Evolutionary conservation across 2,888 invertebrate genomes (phyloP).

Genomic region (Brenthis ino): DNA sequence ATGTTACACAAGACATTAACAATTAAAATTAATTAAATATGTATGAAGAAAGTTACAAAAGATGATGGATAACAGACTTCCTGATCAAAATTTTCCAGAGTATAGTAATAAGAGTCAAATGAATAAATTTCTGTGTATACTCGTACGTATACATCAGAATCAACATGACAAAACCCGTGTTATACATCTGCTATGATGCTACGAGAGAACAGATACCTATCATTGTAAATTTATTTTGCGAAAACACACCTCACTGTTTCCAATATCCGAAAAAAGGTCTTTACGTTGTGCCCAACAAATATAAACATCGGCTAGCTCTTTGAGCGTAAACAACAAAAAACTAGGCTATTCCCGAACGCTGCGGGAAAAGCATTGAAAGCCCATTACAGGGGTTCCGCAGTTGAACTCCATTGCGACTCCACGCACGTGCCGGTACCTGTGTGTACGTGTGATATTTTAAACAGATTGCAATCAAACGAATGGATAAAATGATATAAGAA

Average conservation of each 20-base stretch:
- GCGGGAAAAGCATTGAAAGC: constrained; percentile 30
- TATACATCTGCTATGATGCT: neutral
- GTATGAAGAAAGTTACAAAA: no score
- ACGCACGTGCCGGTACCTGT: constrained; percentile 17
- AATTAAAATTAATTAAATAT: no score
- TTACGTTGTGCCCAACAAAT: constrained; percentile 5
- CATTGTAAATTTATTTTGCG: neutral
- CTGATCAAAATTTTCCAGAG: no score
- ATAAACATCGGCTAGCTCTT: constrained; percentile 2
- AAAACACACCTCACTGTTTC: neutral
- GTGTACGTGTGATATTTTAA: constrained; percentile 26
- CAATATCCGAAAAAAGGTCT: constrained; percentile 2
- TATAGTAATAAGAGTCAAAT: no score
- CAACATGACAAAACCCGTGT: neutral
- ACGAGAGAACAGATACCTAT: neutral
- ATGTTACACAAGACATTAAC: no score
- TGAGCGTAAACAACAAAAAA: constrained; percentile 24
- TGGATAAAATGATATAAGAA: constrained; percentile 1
- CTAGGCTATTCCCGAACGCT: constrained; percentile 16
- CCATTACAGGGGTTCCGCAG: constrained; percentile 28
- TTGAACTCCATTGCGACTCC: constrained; percentile 18
- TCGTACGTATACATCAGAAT: neutral
- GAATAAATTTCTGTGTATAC: neutral
- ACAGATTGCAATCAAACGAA: constrained; percentile 15
- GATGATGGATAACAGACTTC: no score